Base-by-base conservation (phyloP, 2,797 vertebrate genomes). In the Acridotheres tristis region DNA sequence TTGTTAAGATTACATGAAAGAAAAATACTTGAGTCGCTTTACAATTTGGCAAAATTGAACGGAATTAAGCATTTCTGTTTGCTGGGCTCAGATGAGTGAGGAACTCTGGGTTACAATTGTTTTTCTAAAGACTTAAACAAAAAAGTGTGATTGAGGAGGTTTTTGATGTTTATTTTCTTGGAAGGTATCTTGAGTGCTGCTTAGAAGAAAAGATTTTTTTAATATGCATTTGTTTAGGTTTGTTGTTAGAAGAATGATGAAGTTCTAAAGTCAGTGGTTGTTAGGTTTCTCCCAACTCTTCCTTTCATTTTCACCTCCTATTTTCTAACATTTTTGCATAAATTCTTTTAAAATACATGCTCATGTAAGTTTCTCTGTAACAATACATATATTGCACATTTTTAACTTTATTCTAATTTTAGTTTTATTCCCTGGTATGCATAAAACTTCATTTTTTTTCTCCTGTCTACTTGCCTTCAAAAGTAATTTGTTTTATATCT, bases 401-500 rank as follows among this genome's bases (percentile, higher is more conserved):
- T 73, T 66, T 4, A 20, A 17, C 13, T 32, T 6, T 19, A 8
- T 59, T 59, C 14, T 11, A 22, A 38, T 21, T n/a, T 69, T 55
- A 43, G 5, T 45, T 94, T 89, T 26, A 36, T 76, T 58, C 16
- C 9, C 16, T 79, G 5, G 8, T 59, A 51, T 83, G 65, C 13
- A 3, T 79, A 50, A 45, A 89, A 13, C 30, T 51, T 34, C 20
- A 11, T 55, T 75, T 26, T 59, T 59, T 65, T 32, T 7, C 3
- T 30, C 8, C 30, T 47, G 16, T 55, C 61, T 88, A 57, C 55
- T 42, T 74, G 30, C 57, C 50, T 92, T 96, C 92, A 92, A 54
- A 94, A 85, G 21, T 77, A 47, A 67, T 93, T 96, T 93, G 17
- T 34, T 94, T 90, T 73, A 40, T 61, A 17, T 87, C 57, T 93